phyloP scores from a whole-genome alignment of 2,113 vertebrate genomes.

The Platysternon megacephalum region DNA sequence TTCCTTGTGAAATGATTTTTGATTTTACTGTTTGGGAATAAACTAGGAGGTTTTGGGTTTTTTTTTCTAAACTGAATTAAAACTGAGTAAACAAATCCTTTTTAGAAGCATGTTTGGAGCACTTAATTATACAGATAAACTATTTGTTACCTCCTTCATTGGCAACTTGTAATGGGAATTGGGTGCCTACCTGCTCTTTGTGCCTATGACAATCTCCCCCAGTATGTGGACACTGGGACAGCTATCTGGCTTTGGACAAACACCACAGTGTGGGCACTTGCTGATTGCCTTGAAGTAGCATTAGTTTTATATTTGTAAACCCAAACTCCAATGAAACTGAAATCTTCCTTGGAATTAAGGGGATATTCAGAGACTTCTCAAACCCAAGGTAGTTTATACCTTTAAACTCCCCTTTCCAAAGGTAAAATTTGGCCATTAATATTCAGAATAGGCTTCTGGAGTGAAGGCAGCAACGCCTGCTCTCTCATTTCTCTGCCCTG shows the following conservation, averaged over 20 bases:
- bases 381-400: not conserved
- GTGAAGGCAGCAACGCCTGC: not conserved
- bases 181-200: not conserved
- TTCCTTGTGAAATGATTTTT: not conserved
- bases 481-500: not conserved
- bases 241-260: not conserved
- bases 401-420: not conserved
- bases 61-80: not conserved
- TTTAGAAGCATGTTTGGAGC: not conserved
- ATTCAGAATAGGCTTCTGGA: not conserved
- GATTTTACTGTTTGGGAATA: not conserved
- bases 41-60: slow-evolving; percentile 1
- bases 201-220: not conserved
- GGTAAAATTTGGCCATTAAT: not conserved
- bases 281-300: not conserved
- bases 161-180: not conserved
- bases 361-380: not conserved
- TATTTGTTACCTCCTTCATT: not conserved
- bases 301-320: not conserved
- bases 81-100: not conserved
- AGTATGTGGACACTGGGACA: not conserved
- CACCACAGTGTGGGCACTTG: not conserved
- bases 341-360: not conserved
- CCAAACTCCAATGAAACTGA: not conserved
- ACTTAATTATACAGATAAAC: not conserved